Evolutionary conservation across 2,113 vertebrate genomes (phyloP).

Genomic region (Danionella cerebrum): DNA sequence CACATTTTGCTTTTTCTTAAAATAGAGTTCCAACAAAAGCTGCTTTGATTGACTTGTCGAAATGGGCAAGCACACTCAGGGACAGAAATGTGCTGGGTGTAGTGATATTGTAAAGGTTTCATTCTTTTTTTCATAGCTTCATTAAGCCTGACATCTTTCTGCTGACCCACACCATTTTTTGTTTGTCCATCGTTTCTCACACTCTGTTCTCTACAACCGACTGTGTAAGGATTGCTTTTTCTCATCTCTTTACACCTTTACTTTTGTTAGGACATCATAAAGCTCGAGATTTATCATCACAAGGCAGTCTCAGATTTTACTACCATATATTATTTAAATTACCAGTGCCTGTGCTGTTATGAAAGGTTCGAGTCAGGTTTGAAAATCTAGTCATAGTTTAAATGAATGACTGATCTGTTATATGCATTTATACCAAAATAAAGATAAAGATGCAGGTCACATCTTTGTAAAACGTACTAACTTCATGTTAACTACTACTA

Average conservation of each 20-base stretch:
- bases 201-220: not conserved
- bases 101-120: not conserved
- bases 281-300: no score
- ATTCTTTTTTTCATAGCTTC: not conserved
- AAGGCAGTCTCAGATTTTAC: no score
- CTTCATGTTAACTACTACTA: no score
- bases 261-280: not conserved
- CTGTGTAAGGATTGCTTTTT: not conserved
- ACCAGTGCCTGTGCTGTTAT: no score
- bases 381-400: no score
- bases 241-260: not conserved
- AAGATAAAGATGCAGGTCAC: no score
- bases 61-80: not conserved
- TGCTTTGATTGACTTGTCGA: not conserved
- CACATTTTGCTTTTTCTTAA: not conserved
- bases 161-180: slow-evolving; percentile 17
- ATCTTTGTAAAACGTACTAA: no score
- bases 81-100: not conserved
- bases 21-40: not conserved
- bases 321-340: no score
- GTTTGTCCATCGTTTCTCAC: slow-evolving; percentile 8
- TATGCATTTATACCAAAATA: no score
- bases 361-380: no score
- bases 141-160: slow-evolving; percentile 1
- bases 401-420: no score